Conservation (phyloP, 2,797 vertebrate species). For the Epinephelus awoara region DNA sequence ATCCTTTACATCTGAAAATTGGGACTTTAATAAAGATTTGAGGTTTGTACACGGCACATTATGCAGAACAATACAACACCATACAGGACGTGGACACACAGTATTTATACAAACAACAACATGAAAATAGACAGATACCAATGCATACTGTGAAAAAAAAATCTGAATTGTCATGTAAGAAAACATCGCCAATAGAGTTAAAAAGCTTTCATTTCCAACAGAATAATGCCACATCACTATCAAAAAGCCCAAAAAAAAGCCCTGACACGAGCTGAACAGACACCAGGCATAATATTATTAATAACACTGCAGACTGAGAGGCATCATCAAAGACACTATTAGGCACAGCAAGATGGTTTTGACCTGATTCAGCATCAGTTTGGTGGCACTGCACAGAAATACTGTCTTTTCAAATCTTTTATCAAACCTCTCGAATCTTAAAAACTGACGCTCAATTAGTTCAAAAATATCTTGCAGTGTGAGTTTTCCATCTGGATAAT, state of each 20-base stretch:
- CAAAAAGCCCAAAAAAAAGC: conserved; percentile 64
- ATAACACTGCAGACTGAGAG: conserved; percentile 60
- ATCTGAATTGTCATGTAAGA: conserved; percentile 32
- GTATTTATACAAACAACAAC: conserved; percentile 52
- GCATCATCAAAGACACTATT: conserved; percentile 62
- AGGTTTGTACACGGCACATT: conserved; percentile 61
- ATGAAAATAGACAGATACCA: conserved; percentile 48
- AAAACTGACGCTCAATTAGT: conserved; percentile 60
- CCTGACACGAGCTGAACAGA: conserved; percentile 66
- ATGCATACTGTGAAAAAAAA: conserved; percentile 50
- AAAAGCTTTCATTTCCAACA: conserved; percentile 60
- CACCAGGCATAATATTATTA: conserved; percentile 70
- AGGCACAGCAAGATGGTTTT: conserved; percentile 55
- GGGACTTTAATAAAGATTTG: conserved; percentile 75
- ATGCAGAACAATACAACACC: conserved; percentile 70
- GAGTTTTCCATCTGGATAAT: conserved; percentile 53
- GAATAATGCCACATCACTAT: conserved; percentile 65
- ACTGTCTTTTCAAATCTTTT: conserved; percentile 41
- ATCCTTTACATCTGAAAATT: conserved; percentile 65
- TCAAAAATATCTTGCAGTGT: conserved; percentile 54
- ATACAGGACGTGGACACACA: conserved; percentile 66
- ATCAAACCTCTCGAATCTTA: conserved; percentile 37
- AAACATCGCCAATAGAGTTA: conserved; percentile 36
- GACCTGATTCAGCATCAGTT: conserved; percentile 65
- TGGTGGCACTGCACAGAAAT: conserved; percentile 22